phyloP scores from a whole-genome alignment of 2,888 invertebrate species.

The Ischnus inquisitorius region DNA sequence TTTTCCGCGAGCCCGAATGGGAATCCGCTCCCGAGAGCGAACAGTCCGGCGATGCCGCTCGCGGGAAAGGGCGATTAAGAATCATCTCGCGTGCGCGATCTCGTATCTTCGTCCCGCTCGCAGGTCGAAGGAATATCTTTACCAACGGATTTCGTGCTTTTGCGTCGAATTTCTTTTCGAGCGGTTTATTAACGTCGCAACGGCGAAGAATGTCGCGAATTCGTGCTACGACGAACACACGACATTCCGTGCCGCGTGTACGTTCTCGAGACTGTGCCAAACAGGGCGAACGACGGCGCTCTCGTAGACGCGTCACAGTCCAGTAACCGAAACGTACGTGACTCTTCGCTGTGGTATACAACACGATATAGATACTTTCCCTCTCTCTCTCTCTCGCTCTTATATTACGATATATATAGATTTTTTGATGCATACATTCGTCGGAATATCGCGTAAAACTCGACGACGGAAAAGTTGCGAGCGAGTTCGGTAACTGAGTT shows the following conservation, averaged over 20 bases:
- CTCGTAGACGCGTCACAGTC: slow-evolving; percentile 12
- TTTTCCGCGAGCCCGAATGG: slow-evolving; percentile 61
- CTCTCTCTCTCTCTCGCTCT: no score
- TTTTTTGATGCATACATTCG: background rate
- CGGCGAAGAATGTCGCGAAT: background rate
- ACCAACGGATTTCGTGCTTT: background rate
- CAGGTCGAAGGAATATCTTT: background rate
- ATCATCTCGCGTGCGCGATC: slow-evolving; percentile 51
- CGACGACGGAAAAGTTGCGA: slow-evolving; percentile 48
- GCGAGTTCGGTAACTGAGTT: slow-evolving; percentile 51
- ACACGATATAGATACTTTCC: slow-evolving; percentile 13
- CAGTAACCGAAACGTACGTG: slow-evolving; percentile 28
- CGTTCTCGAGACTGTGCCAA: slow-evolving; percentile 21
- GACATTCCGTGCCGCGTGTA: background rate
- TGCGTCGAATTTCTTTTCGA: background rate
- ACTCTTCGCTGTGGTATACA: slow-evolving; percentile 2
- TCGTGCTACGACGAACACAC: background rate
- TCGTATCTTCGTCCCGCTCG: background rate
- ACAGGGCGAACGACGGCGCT: slow-evolving; percentile 9
- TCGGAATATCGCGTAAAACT: slow-evolving; percentile 27
- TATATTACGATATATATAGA: background rate
- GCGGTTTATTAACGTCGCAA: background rate
- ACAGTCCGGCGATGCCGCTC: background rate
- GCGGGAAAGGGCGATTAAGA: slow-evolving; percentile 47
- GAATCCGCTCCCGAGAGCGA: slow-evolving; percentile 41